phyloP scores from a whole-genome alignment of 1,140 invertebrate genomes.

The Wiebesia pumilae region DNA sequence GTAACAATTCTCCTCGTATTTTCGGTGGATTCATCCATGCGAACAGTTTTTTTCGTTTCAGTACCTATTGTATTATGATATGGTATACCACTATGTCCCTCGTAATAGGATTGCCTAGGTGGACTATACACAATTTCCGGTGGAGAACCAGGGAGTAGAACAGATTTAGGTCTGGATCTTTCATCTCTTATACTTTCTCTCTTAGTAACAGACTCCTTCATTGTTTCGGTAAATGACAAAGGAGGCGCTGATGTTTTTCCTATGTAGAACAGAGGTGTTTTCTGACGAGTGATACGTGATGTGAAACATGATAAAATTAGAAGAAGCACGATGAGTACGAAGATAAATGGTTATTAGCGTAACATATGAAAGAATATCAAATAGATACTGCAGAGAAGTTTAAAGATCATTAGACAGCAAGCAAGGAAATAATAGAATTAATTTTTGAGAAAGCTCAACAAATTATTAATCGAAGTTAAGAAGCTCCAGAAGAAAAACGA shows the following conservation, averaged over 20 bases:
- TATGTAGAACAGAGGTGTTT: constrained; percentile 54
- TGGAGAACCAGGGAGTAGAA: constrained; percentile 77
- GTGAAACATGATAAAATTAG: constrained; percentile 42
- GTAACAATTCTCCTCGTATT: constrained; percentile 79
- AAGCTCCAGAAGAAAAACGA: constrained; percentile 56
- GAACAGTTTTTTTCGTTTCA: constrained; percentile 81
- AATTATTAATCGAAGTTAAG: constrained; percentile 56
- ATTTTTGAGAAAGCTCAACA: constrained; percentile 48
- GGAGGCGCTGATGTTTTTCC: constrained; percentile 40
- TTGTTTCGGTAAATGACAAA: constrained; percentile 52
- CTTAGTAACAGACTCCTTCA: constrained; percentile 60
- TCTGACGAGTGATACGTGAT: constrained; percentile 72
- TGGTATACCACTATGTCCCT: constrained; percentile 75
- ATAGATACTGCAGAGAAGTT: constrained; percentile 17
- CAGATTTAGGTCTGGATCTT: constrained; percentile 69
- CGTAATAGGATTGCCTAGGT: constrained; percentile 74
- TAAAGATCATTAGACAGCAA: constrained; percentile 22
- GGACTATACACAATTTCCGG: constrained; percentile 78
- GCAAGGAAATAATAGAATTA: constrained; percentile 46
- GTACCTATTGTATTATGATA: constrained; percentile 78
- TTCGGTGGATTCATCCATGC: constrained; percentile 82
- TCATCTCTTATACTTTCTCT: constrained; percentile 58
- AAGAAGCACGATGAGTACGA: constrained; percentile 9
- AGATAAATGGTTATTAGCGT: constrained; percentile 18
- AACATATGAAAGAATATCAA: not conserved